phyloP scores from a whole-genome alignment of 2,797 vertebrate genomes.

The Hapalemur alaotrensis region DNA sequence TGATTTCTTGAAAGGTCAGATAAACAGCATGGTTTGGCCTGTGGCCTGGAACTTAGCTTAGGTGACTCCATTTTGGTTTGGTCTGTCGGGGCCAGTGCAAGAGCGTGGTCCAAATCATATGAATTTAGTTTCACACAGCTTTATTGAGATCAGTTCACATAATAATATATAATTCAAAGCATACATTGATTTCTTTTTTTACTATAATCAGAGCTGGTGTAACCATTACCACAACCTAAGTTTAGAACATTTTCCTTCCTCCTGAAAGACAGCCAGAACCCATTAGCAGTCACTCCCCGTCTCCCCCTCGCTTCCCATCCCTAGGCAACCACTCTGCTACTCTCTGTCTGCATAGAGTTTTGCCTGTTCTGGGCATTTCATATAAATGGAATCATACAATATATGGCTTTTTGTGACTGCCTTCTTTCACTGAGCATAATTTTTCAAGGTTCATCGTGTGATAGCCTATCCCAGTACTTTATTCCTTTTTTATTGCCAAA shows the following conservation, averaged over 20 bases:
- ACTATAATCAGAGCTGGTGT: not conserved
- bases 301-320: not conserved
- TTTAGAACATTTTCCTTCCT: not conserved
- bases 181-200: not conserved
- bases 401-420: not conserved
- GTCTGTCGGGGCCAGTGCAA: not conserved
- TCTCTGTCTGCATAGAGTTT: not conserved
- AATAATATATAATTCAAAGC: not conserved
- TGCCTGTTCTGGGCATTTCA: not conserved
- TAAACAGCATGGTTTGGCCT: not conserved
- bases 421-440: not conserved
- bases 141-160: not conserved
- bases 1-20: not conserved
- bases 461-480: not conserved
- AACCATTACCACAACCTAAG: not conserved
- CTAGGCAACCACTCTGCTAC: not conserved
- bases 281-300: not conserved
- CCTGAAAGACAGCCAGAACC: not conserved
- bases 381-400: not conserved
- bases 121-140: not conserved
- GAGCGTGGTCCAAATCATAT: not conserved
- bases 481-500: not conserved
- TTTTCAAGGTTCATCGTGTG: not conserved
- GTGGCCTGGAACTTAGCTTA: not conserved
- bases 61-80: not conserved